Base-by-base conservation (phyloP, 2,888 invertebrate genomes). In the Petrolisthes manimaculis region DNA sequence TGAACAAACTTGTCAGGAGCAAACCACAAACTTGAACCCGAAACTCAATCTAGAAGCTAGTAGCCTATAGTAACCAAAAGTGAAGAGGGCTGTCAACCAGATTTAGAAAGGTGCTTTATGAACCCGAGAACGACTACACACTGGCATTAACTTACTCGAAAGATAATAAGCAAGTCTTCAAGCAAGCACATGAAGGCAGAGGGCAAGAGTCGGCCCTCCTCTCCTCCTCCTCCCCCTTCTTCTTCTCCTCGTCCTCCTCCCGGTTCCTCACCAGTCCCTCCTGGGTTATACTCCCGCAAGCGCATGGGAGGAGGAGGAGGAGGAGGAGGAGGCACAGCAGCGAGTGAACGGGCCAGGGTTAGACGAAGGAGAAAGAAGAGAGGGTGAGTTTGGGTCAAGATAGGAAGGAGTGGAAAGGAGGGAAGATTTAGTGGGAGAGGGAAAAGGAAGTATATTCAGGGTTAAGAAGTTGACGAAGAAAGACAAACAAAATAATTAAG, bases 381-480 rank as follows among this genome's bases (percentile, higher is more conserved):
- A 74, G 21, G 37, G 74, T 5, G 74, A n/a, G n/a, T n/a, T n/a
- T 5, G 18, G 12, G 6, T 21, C 18, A 14, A 21, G 56, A 81
- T 55, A 81, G 80, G 56, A 24, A 56, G 56, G 24, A 24, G 24
- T 9, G 5, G 24, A 14, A 24, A 21, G 24, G 14, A 14, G 51
- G 21, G 14, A 37, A 37, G 75, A 75, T 3, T 4, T 9, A 75
- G 75, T 51, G 75, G 51, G 75, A 75, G 75, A 75, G 51, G n/a
- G 78, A 78, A n/a, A 54, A n/a, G 54, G 78, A 78, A n/a, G 54
- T 18, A 54, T 51, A 78, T 51, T 53, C 18, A 53, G 78, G n/a
- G 78, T 54, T 51, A 54, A n/a, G 54, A n/a, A 53, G 18, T n/a
- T 5, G 1, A n/a, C 53, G 14, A 14, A n/a, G 54, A 54, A 54